Percentiles rank a stretch among this genome's conserved stretches.
Evolutionary conservation across 2,888 invertebrate species (phyloP).

Genomic region (Portevinia maculata): DNA sequence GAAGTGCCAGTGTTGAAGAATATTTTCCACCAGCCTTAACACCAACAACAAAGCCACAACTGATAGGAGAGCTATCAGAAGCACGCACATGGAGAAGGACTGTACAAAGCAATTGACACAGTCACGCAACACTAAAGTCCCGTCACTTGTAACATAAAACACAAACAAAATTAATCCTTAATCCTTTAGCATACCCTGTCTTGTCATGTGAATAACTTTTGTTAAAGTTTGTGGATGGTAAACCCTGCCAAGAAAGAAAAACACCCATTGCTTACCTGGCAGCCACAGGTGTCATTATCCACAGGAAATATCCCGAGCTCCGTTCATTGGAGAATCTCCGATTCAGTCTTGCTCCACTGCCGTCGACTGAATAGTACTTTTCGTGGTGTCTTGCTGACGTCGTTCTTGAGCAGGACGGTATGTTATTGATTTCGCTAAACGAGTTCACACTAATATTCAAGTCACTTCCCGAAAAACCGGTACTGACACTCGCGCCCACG

Average conservation of each 20-base stretch:
- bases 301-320: conserved; percentile 79
- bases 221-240: conserved; percentile 37
- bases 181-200: conserved; percentile 53
- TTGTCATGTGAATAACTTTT: conserved; percentile 54
- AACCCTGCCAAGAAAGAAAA: conserved; percentile 48
- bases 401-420: conserved; percentile 58
- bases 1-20: conserved; percentile 6
- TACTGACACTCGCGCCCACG: conserved; percentile 63
- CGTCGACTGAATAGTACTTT: conserved; percentile 6
- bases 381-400: conserved; percentile 32
- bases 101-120: conserved; percentile 29
- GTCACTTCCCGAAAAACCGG: conserved; percentile 76
- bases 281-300: conserved; percentile 83
- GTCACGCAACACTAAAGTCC: conserved; percentile 4
- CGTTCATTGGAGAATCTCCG: conserved; percentile 69
- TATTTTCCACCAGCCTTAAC: not conserved
- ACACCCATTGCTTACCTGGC: conserved; percentile 80
- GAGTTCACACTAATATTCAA: conserved; percentile 77
- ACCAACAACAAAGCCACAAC: not conserved
- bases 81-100: conserved; percentile 13
- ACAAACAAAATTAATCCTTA: conserved; percentile 72
- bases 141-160: conserved; percentile 33
- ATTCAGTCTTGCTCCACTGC: conserved; percentile 35
- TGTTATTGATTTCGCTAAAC: conserved; percentile 76
- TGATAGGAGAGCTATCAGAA: conserved; percentile 5